Conservation (phyloP, 2,888 invertebrate genomes). For the Cetonia aurata region DNA sequence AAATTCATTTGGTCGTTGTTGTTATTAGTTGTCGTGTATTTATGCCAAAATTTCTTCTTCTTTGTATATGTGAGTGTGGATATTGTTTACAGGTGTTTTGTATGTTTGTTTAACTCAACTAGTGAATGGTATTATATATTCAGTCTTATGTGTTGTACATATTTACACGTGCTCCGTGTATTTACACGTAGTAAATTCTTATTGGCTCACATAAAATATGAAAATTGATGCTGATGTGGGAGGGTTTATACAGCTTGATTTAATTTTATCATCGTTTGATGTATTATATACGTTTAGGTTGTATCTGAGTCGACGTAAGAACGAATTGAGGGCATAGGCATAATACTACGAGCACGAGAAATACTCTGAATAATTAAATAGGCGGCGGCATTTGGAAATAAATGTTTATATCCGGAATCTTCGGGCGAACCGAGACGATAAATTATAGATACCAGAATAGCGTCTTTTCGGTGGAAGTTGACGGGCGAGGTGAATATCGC, state of each 20-base stretch:
- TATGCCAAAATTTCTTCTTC: background rate
- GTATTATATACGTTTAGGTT: slow-evolving; percentile 23
- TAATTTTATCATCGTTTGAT: slow-evolving; percentile 32
- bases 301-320: too few relatives aligned
- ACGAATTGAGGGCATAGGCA: background rate
- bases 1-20: slow-evolving; percentile 26
- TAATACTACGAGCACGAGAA: background rate
- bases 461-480: background rate
- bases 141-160: too few relatives aligned
- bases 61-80: slow-evolving; percentile 5
- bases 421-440: slow-evolving; percentile 1
- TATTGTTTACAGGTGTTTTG: background rate
- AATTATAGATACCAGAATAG: background rate
- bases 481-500: too few relatives aligned
- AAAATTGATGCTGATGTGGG: background rate
- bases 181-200: slow-evolving; percentile 1
- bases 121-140: too few relatives aligned
- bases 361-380: background rate
- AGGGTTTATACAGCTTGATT: slow-evolving; percentile 12
- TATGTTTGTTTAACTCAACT: background rate
- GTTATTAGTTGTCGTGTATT: slow-evolving; percentile 6
- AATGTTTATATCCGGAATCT: background rate
- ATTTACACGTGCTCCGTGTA: too few relatives aligned
- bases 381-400: background rate
- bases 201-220: slow-evolving; percentile 29